phyloP scores from a whole-genome alignment of 1,140 invertebrate genomes.

The Phortica variegata region DNA sequence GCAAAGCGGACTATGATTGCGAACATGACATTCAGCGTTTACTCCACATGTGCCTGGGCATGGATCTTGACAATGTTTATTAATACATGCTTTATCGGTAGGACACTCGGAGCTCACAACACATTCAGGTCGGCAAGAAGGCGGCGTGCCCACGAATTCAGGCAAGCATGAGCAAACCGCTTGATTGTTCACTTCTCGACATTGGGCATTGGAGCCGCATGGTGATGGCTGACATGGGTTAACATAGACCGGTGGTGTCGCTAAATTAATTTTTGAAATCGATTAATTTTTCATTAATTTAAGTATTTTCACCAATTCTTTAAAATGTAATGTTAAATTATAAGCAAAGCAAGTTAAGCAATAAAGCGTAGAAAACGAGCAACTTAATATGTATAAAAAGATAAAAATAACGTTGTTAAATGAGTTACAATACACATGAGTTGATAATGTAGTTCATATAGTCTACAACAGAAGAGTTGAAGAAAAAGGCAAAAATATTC shows the following conservation, averaged over 20 bases:
- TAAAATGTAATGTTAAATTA: no score
- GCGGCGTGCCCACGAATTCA: slow-evolving; percentile 74
- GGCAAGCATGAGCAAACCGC: slow-evolving; percentile 78
- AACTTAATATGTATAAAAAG: no score
- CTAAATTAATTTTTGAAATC: slow-evolving; percentile 47
- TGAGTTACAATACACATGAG: no score
- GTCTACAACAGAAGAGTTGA: no score
- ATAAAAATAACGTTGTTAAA: no score
- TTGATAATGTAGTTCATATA: no score
- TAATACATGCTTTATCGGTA: slow-evolving; percentile 75
- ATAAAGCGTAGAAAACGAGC: no score
- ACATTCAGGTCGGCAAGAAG: slow-evolving; percentile 79
- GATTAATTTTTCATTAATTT: slow-evolving; percentile 8
- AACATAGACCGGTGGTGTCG: slow-evolving; percentile 55
- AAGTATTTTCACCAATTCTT: no score
- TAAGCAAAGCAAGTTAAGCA: slow-evolving; percentile 24
- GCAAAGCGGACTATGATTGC: slow-evolving; percentile 81
- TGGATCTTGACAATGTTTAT: slow-evolving; percentile 82
- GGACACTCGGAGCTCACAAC: slow-evolving; percentile 80
- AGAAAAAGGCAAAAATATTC: not conserved
- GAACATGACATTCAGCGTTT: slow-evolving; percentile 78
- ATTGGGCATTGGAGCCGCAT: slow-evolving; percentile 75
- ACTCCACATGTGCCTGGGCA: slow-evolving; percentile 80
- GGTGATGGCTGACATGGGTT: slow-evolving; percentile 74
- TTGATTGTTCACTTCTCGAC: slow-evolving; percentile 70